These are phyloP conservation scores for Epicauta chinensis DNA, from an alignment of 1,140 invertebrate species.

Conservation along the genomic window DNA sequence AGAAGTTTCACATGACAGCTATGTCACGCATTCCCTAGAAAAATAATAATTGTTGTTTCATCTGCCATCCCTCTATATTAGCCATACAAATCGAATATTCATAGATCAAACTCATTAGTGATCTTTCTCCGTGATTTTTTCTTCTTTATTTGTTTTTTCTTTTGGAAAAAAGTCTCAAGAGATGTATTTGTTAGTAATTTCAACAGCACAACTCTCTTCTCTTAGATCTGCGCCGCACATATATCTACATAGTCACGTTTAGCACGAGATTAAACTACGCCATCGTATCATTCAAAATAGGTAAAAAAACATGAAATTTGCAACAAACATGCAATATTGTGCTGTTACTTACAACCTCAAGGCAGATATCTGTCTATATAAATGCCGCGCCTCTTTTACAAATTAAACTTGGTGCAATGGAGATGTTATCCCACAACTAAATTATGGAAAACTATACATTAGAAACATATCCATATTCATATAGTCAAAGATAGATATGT, in stretches of 20 bases:
- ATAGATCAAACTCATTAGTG: too few relatives aligned
- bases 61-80: too few relatives aligned
- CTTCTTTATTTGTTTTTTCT: too few relatives aligned
- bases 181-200: constrained; percentile 1
- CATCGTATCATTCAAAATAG: background rate
- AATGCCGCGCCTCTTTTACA: constrained; percentile 3
- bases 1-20: too few relatives aligned
- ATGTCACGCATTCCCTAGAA: too few relatives aligned
- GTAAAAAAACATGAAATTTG: constrained; percentile 6
- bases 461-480: background rate
- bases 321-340: constrained; percentile 6
- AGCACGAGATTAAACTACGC: constrained; percentile 8
- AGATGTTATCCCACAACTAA: background rate
- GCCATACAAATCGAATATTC: too few relatives aligned
- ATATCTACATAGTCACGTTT: constrained; percentile 10
- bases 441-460: constrained; percentile 2
- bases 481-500: too few relatives aligned
- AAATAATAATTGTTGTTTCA: too few relatives aligned
- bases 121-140: too few relatives aligned
- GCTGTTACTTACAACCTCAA: background rate
- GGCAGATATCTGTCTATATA: background rate
- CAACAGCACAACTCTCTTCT: constrained; percentile 4
- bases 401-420: background rate
- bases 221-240: background rate
- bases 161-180: too few relatives aligned